Evolutionary conservation across 1,140 invertebrate species (phyloP), one percentile per base, ranked within the genome.

Genomic region (Lithobius niger): DNA sequence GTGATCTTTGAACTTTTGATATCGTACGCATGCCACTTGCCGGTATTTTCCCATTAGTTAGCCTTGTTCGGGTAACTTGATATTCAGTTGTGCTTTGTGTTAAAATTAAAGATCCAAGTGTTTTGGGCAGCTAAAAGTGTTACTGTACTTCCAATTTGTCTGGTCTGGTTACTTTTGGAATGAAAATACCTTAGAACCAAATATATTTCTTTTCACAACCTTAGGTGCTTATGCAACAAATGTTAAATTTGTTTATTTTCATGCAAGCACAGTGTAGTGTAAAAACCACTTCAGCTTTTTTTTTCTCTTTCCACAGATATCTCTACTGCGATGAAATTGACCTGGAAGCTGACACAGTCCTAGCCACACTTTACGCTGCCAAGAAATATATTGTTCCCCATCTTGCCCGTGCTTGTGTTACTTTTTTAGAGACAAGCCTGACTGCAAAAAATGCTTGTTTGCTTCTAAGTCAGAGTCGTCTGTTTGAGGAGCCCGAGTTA

Each of bases 241-340:
- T 15, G 2, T 19, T 59, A 36, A 15, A 45, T 55, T 48, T 64
- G 47, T 55, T 55, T 57, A 58, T 62, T 75, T 74, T 36, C 69
- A n/a, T n/a, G n/a, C n/a, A n/a, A n/a, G n/a, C n/a, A n/a, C n/a
- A n/a, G n/a, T n/a, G n/a, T n/a, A n/a, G n/a, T n/a, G n/a, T n/a
- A n/a, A n/a, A n/a, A n/a, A 31, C 13, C 50, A 18, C n/a, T 52
- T 28, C 36, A 27, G 15, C 13, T 16, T n/a, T 52, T 31, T 54
- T 54, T 55, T 44, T 31, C 47, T 62, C 43, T 56, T 22, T 52
- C 64, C 62, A 21, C 62, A 96, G 90, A 72, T 97, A 95, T 71
- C 79, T 97, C 64, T 97, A 97, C 72, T 92, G 88, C 76, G 93
- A 97, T 78, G 90, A 96, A 75, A 89, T 93, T 61, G 83, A 87